Evolutionary conservation across 1,140 invertebrate genomes (phyloP), one percentile per base, ranked within the genome.

Genomic region (Brachionus calyciflorus): DNA sequence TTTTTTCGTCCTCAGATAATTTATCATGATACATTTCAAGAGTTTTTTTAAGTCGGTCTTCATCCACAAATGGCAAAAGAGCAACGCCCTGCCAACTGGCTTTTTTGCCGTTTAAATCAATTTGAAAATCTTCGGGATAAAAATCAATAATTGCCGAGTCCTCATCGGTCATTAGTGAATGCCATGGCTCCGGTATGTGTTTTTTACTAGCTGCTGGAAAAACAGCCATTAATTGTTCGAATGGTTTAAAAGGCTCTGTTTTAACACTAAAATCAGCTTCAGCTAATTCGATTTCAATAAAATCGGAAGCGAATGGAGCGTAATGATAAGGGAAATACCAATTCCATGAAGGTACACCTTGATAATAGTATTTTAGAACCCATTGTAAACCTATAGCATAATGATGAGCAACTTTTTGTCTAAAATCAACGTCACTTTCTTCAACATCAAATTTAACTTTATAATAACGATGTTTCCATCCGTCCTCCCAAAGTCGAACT

Each of bases 281-380:
- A 2, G 96, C 84, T 10, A 91, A 90, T 60, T 88, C 89, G 44
- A 99, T 92, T 41, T 68, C 44, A 24, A 93, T 88, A 85, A 99
- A 99, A 87, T 99, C 96, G 1, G 95, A 98, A 3, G 97, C 96
- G 87, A 99, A 99, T n/a, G 96, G 96, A 2, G 97, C 96, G 88
- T 99, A 99, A 86, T 99, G 96, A 84, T 96, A 99, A 0, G 97
- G 97, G 85, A 94, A 99, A 87, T 97, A 99, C 97, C 97, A 99
- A 84, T 96, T 93, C 97, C 97, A 99, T 2, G 94, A 97, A 21
- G 94, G 91, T 87, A 96, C 99, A 49, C 97, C 97, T 89, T 90
- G 96, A 87, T 98, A 98, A 86, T 98, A 99, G 86, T 99, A 99
- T 77, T 91, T 89, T 14, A 99, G 86, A 6, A 99, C 96, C 97